These are phyloP conservation scores for Laterallus jamaicensis DNA, from an alignment of 2,113 vertebrate genomes.

Conservation along the genomic window DNA sequence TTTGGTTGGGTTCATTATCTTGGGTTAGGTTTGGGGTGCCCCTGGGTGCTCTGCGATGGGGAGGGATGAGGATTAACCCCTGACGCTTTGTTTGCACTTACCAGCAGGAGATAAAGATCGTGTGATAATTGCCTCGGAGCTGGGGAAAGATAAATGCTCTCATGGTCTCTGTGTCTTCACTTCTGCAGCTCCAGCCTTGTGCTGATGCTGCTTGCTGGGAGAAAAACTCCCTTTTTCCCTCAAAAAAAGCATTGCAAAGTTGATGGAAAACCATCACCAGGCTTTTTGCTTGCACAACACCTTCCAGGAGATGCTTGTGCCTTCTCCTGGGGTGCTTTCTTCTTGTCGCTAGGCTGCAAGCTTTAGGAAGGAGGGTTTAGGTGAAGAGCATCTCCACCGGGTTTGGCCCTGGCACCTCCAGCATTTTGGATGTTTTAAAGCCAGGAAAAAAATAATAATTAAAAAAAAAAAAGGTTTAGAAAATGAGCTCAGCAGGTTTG, in stretches of 20 bases:
- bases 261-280: neutral
- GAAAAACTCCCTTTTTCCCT: neutral
- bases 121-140: neutral
- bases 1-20: neutral
- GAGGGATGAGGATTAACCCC: neutral
- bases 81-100: neutral
- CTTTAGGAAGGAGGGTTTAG: neutral
- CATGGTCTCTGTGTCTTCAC: accelerated
- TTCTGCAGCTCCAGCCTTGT: neutral
- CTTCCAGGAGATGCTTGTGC: neutral
- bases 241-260: neutral
- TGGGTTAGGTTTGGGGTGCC: neutral
- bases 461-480: neutral
- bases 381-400: accelerated
- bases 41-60: neutral
- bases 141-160: neutral
- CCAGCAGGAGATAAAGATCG: neutral
- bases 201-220: accelerated
- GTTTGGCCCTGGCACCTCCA: neutral
- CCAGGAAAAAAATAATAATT: too few relatives aligned
- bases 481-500: neutral
- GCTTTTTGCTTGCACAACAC: accelerated
- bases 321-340: neutral
- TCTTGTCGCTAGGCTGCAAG: accelerated
- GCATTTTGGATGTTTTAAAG: accelerated